Conservation (phyloP, 2,888 invertebrate species). For the Polyommatus icarus region DNA sequence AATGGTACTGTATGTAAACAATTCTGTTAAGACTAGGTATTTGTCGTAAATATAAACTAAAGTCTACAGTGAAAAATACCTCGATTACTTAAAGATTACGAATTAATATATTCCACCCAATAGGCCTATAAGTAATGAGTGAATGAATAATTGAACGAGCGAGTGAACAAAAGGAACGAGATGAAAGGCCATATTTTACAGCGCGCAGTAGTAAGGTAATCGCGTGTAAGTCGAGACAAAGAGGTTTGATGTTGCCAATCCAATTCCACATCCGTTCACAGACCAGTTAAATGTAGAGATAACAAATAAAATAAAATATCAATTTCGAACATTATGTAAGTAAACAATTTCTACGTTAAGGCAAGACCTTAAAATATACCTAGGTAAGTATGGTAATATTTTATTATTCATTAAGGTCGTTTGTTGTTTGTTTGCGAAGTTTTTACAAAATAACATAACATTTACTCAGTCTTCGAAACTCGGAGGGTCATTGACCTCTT, state of each 20-base stretch:
- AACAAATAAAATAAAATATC: no score
- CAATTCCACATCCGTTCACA: conserved; percentile 21
- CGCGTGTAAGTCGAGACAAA: conserved; percentile 24
- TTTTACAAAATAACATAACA: no score
- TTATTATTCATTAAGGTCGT: no score
- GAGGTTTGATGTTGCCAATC: conserved; percentile 17
- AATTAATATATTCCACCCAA: background rate
- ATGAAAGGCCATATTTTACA: background rate
- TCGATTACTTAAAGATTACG: background rate
- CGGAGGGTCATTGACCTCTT: no score
- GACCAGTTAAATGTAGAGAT: background rate
- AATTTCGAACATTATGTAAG: no score
- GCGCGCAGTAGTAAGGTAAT: conserved; percentile 2
- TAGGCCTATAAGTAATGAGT: background rate
- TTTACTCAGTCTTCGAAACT: no score
- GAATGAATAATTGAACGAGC: conserved; percentile 9
- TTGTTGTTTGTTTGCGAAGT: no score
- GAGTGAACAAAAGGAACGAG: conserved; percentile 12
- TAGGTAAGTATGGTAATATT: no score
- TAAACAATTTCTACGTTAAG: no score
- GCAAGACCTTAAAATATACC: no score
- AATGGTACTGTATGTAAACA: no score
- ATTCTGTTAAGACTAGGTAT: no score
- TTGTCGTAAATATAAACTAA: background rate
- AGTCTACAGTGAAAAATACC: background rate